Conservation (phyloP, 2,888 invertebrate species). For the Fabriciana adippe region DNA sequence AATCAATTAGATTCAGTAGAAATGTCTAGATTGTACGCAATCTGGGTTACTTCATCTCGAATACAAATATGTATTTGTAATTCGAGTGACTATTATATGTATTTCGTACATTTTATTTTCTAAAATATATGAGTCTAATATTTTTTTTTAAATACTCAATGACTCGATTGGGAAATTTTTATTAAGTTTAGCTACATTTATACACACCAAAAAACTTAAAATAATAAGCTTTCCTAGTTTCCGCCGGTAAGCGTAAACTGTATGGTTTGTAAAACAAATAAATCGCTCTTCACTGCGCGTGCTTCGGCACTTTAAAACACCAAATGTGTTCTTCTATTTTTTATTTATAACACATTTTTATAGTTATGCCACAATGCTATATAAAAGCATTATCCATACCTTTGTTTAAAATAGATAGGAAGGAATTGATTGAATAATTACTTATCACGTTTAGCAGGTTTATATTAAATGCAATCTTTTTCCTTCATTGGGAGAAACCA, state of each 20-base stretch:
- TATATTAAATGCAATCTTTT: not conserved
- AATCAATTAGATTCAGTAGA: constrained; percentile 35
- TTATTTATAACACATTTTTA: constrained; percentile 6
- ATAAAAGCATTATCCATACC: too few relatives aligned
- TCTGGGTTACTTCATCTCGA: constrained; percentile 53
- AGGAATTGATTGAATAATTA: too few relatives aligned
- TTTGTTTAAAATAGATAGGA: too few relatives aligned
- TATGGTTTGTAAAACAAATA: constrained; percentile 71
- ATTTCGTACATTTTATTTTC: too few relatives aligned
- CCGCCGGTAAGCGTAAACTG: constrained; percentile 57
- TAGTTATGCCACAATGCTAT: too few relatives aligned
- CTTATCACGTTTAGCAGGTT: too few relatives aligned
- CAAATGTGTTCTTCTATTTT: not conserved
- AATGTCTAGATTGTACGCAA: constrained; percentile 44
- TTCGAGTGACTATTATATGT: not conserved
- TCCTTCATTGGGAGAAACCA: constrained; percentile 16
- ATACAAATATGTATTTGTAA: constrained; percentile 32
- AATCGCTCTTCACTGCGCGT: constrained; percentile 54
- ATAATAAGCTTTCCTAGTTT: constrained; percentile 53
- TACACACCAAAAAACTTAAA: constrained; percentile 24
- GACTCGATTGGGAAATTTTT: too few relatives aligned
- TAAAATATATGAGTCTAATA: too few relatives aligned
- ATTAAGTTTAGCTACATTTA: too few relatives aligned
- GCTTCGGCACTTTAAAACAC: constrained; percentile 46
- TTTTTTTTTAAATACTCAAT: too few relatives aligned